Conservation (phyloP, 2,113 vertebrate genomes). For the Cyanoramphus novaezelandiae region DNA sequence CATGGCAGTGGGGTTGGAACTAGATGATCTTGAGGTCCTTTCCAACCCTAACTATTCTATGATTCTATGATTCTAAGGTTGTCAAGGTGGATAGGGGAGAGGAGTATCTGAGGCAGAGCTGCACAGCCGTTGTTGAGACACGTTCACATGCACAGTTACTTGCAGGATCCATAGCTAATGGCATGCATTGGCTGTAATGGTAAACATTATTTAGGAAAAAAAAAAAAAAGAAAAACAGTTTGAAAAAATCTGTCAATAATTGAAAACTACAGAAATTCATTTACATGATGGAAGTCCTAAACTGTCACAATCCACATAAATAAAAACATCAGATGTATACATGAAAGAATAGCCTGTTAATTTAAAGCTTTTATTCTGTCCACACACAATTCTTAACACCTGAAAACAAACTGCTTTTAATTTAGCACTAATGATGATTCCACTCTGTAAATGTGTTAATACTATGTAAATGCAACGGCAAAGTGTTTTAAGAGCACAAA, state of each 20-base stretch:
- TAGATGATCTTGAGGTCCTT: no score
- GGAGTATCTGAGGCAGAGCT: neutral
- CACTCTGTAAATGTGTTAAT: neutral
- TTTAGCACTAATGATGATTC: neutral
- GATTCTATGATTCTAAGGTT: neutral
- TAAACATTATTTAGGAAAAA: neutral
- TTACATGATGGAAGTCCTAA: neutral
- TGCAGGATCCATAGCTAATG: neutral
- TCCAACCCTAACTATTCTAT: no score
- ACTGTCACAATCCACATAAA: neutral
- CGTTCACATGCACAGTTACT: neutral
- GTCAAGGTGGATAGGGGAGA: neutral
- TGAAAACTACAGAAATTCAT: neutral
- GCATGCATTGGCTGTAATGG: neutral
- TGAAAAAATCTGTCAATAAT: neutral
- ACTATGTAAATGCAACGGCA: neutral
- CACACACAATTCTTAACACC: neutral
- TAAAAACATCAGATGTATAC: neutral
- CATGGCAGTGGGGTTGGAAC: no score
- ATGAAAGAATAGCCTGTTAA: neutral
- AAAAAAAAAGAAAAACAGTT: neutral
- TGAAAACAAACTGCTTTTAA: conserved; percentile 9
- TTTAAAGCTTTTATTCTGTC: neutral
- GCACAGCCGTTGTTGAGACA: neutral
- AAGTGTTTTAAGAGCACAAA: neutral